Conservation (phyloP, 64 coral and sea anemone species). For the Hydrozoanthus tunicans region DNA sequence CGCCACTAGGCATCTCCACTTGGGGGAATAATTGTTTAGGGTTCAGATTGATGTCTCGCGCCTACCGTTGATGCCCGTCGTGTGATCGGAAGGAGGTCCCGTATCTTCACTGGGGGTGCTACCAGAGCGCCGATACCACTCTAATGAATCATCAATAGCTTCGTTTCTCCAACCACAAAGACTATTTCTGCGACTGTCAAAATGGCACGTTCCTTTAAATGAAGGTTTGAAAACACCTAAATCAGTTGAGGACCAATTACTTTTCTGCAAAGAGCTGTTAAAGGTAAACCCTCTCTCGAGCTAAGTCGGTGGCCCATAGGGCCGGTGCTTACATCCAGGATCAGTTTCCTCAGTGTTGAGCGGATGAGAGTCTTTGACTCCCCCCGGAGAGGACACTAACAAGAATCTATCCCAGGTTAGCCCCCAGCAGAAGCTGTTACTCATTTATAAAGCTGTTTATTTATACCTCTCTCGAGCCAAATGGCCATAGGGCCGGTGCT, state of each 20-base stretch:
- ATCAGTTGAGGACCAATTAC: not conserved
- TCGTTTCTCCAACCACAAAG: slow-evolving; percentile 88
- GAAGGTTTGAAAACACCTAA: not conserved
- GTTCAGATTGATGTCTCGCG: not conserved
- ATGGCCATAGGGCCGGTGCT: not conserved
- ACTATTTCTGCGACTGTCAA: slow-evolving; percentile 38
- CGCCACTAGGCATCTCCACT: no score
- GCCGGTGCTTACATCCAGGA: no score
- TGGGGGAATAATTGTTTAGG: not conserved
- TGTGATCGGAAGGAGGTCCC: slow-evolving; percentile 68
- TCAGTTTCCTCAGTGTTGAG: no score
- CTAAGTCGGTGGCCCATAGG: not conserved
- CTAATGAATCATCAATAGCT: slow-evolving; percentile 67
- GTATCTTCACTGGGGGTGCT: slow-evolving; percentile 58
- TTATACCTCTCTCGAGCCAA: not conserved
- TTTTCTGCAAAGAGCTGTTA: not conserved
- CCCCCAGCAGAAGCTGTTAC: no score
- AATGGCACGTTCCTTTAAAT: slow-evolving; percentile 77
- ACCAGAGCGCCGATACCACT: slow-evolving; percentile 65
- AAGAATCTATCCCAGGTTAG: no score
- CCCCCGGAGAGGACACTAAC: no score
- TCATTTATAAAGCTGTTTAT: no score
- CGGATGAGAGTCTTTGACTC: no score
- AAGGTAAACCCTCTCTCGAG: not conserved
- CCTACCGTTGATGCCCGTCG: slow-evolving; percentile 64